Evolutionary conservation across 2,113 vertebrate genomes (phyloP).

Genomic region (Ciconia maguari): DNA sequence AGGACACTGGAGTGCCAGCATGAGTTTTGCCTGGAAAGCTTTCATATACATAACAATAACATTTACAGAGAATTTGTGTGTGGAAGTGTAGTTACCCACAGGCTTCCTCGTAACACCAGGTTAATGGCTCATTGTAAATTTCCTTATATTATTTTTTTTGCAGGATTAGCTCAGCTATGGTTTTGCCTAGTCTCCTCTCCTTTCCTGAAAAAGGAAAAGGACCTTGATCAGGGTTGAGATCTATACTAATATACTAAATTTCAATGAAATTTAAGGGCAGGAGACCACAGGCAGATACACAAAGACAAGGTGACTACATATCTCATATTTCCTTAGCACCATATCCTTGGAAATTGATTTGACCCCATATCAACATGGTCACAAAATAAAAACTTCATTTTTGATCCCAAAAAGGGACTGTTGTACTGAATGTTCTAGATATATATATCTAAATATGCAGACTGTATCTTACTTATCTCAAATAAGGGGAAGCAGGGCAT

Average conservation of each 20-base stretch:
- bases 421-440: not conserved
- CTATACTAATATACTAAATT: not conserved
- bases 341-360: not conserved
- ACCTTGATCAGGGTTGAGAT: not conserved
- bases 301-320: not conserved
- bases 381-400: not conserved
- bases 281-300: not conserved
- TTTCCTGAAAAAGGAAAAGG: not conserved
- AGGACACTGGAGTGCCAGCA: not conserved
- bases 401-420: not conserved
- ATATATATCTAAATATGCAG: fast-evolving
- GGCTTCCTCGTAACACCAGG: not conserved
- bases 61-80: not conserved
- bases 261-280: not conserved
- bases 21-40: not conserved
- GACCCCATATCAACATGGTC: not conserved
- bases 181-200: not conserved
- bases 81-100: not conserved
- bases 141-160: not conserved
- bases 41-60: not conserved
- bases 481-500: not conserved
- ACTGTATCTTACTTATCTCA: not conserved
- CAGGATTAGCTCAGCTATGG: not conserved
- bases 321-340: not conserved
- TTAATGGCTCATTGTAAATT: not conserved